Evolutionary conservation across 2,113 vertebrate species (phyloP).

Genomic region (Tyrannus savana): DNA sequence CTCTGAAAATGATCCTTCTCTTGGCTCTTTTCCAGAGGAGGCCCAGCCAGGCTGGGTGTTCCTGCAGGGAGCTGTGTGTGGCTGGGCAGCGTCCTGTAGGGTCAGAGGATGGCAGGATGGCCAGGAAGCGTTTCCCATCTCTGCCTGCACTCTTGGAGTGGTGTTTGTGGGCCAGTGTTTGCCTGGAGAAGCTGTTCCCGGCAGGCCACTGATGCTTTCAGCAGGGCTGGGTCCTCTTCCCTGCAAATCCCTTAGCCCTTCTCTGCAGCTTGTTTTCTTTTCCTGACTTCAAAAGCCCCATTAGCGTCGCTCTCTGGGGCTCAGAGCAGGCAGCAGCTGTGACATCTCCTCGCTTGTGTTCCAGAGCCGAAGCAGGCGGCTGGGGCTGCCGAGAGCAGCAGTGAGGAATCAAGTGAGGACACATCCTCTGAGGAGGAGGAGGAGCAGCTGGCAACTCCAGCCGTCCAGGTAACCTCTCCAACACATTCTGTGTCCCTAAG

Average conservation of each 20-base stretch:
- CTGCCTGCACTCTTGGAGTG: accelerated
- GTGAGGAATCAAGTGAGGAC: slow-evolving; percentile 74
- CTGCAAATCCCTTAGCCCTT: background rate
- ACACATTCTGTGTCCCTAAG: background rate
- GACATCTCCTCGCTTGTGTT: background rate
- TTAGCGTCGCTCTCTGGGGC: background rate
- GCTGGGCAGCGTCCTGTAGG: background rate
- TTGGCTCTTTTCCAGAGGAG: background rate
- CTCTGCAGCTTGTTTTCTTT: background rate
- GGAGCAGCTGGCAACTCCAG: background rate
- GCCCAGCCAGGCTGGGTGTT: background rate
- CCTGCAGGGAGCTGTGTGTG: background rate
- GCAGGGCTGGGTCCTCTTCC: background rate
- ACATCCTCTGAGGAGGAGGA: slow-evolving; percentile 56
- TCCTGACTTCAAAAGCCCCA: background rate
- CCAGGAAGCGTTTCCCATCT: background rate
- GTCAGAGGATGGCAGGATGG: background rate
- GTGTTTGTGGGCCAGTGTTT: background rate
- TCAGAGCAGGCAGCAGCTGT: background rate
- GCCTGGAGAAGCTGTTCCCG: background rate
- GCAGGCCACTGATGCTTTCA: background rate
- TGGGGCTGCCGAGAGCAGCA: slow-evolving; percentile 59
- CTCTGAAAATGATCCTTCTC: background rate
- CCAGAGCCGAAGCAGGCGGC: slow-evolving; percentile 38
- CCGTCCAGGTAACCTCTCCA: slow-evolving; percentile 64